These are phyloP conservation scores for Gracilinanus agilis DNA, from an alignment of 2,113 vertebrate species.

Conservation along the genomic window DNA sequence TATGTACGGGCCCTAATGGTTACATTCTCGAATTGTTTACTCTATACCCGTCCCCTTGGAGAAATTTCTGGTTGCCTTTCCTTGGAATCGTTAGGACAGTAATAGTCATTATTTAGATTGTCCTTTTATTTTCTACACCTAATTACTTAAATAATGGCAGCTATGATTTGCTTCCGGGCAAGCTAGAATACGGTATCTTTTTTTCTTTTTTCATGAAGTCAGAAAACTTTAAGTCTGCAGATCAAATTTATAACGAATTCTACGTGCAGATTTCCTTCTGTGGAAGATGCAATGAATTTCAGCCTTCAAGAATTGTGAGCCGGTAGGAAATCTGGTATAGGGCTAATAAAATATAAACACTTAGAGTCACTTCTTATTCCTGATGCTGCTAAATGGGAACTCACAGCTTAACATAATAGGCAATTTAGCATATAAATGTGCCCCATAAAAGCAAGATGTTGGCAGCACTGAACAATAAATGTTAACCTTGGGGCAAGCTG, in stretches of 20 bases:
- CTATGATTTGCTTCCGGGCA: conserved; percentile 72
- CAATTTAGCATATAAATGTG: conserved; percentile 88
- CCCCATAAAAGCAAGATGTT: conserved; percentile 86
- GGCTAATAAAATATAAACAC: conserved; percentile 86
- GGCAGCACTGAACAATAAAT: conserved; percentile 85
- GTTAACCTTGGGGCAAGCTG: conserved; percentile 87
- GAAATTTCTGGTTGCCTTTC: conserved; percentile 68
- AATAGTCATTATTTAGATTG: conserved; percentile 62
- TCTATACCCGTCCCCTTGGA: conserved; percentile 38
- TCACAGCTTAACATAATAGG: conserved; percentile 86
- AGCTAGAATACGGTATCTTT: conserved; percentile 69
- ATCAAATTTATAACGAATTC: conserved; percentile 49
- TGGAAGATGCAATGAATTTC: conserved; percentile 62
- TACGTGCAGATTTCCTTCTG: conserved; percentile 32
- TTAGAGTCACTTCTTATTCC: conserved; percentile 86
- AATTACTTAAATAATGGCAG: conserved; percentile 77
- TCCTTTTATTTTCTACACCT: conserved; percentile 68
- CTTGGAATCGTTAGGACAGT: conserved; percentile 70
- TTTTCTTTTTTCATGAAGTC: conserved; percentile 51
- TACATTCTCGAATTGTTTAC: conserved; percentile 16
- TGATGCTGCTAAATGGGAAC: conserved; percentile 85
- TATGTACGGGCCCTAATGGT: neutral
- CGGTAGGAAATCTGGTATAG: conserved; percentile 78
- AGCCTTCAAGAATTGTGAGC: conserved; percentile 79
- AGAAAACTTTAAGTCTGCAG: conserved; percentile 51